Conservation (phyloP, 1,140 invertebrate genomes). For the Pemphigus obesinymphae region DNA sequence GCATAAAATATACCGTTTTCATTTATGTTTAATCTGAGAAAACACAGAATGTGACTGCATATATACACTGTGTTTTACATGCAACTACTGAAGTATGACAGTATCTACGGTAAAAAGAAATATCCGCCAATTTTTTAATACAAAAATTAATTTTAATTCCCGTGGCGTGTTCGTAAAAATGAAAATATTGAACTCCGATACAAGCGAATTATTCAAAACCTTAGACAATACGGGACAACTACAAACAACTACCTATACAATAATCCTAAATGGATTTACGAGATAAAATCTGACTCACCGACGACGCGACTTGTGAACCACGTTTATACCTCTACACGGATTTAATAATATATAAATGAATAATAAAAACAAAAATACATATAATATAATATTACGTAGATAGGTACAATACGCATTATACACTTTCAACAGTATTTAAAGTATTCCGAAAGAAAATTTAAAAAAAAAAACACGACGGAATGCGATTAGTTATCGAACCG, state of each 20-base stretch:
- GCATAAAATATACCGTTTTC: no score
- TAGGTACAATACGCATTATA: not conserved
- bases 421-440: not conserved
- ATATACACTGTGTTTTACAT: no score
- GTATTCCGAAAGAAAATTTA: not conserved
- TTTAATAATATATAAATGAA: no score
- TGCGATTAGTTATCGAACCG: constrained; percentile 3
- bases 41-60: no score
- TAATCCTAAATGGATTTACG: not conserved
- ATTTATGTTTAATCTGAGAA: no score
- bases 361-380: not conserved
- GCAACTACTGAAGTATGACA: no score
- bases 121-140: not conserved
- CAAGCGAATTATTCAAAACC: not conserved
- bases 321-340: no score
- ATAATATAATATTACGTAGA: not conserved
- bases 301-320: no score
- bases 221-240: not conserved
- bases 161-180: not conserved
- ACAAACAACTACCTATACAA: no score
- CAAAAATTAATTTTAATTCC: not conserved
- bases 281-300: constrained; percentile 2
- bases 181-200: not conserved
- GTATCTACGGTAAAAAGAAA: no score
- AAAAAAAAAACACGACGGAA: not conserved